Base-by-base conservation (phyloP, 2,113 vertebrate genomes). In the Oryzias celebensis region DNA sequence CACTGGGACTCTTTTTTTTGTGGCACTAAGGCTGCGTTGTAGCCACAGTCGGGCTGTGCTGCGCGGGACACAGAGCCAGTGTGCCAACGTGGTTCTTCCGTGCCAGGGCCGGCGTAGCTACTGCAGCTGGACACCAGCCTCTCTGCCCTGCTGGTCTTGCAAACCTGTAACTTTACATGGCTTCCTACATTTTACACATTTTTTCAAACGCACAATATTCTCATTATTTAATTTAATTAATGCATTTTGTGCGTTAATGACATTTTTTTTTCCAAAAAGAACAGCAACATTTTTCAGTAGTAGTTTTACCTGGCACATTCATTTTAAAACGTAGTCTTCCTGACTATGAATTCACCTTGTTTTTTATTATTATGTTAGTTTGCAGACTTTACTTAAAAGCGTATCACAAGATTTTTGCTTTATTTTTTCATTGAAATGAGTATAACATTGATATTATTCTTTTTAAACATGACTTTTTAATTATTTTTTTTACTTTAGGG, bases 21-120 rank as follows among this genome's bases (percentile, higher is more conserved):
- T 80, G 83, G 85, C 86, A 88, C 84, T 85, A 78, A 83, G 82
- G 84, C 85, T 62, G 76, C 36, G 77, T 86, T 90, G 82, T 87
- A 62, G 78, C 74, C 77, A 85, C 84, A 87, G 82, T 73, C 79
- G 69, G 53, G 66, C 56, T 54, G 54, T 52, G 52, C 77, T 49
- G 15, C 57, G 36, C 42, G 62, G 60, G 77, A 87, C 85, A 87
- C 81, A 80, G 80, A 71, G 76, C 67, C 85, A 83, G 79, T 90
- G 85, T 88, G 78, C 66, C 69, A 56, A 51, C 74, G 71, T 77
- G 56, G 70, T 26, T 77, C 51, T 56, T 77, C 75, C 52, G 84
- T 88, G 88, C 87, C 88, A 87, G 87, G 73, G 53, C 84, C 36
- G 62, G 68, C 70, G 74, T 60, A 65, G 68, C 70, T 65, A 23